Conservation (phyloP, 1,140 invertebrate species). For the Drosophila jambulina region DNA sequence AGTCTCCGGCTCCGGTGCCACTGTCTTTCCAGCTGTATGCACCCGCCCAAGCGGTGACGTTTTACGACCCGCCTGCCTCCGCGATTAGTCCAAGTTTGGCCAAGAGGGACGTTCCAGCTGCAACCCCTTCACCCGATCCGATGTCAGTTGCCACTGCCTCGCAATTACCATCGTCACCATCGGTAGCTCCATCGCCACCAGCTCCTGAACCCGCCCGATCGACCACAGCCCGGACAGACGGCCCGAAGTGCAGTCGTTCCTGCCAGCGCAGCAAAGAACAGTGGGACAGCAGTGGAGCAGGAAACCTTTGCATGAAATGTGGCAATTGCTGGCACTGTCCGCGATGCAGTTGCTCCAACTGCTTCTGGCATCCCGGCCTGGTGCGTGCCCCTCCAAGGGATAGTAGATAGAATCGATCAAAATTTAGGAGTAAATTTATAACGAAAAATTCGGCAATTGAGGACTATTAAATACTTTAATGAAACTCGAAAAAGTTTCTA, state of each 20-base stretch:
- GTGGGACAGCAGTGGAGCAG: conserved; percentile 15
- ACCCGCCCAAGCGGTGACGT: conserved; percentile 12
- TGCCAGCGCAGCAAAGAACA: conserved; percentile 24
- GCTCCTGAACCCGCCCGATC: background rate
- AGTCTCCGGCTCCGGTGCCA: conserved; percentile 3
- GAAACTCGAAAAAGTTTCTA: too few relatives aligned
- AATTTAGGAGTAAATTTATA: background rate
- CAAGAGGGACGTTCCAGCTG: background rate
- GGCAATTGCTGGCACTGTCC: conserved; percentile 49
- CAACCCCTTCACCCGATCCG: conserved; percentile 1
- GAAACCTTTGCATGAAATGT: conserved; percentile 44
- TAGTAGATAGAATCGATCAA: background rate
- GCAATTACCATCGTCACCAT: background rate
- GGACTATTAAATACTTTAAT: background rate
- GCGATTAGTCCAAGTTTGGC: background rate
- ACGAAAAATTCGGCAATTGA: background rate
- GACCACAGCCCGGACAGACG: conserved; percentile 2
- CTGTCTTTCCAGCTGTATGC: conserved; percentile 41
- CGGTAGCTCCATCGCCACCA: background rate
- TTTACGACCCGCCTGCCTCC: background rate
- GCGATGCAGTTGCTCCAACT: conserved; percentile 52
- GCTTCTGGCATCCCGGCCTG: conserved; percentile 47
- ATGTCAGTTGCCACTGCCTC: background rate
- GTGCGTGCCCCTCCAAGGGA: conserved; percentile 12
- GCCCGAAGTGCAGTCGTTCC: conserved; percentile 28